These are phyloP conservation scores for Sarcophilus harrisii DNA, from an alignment of 2,797 vertebrate genomes.

Conservation along the genomic window DNA sequence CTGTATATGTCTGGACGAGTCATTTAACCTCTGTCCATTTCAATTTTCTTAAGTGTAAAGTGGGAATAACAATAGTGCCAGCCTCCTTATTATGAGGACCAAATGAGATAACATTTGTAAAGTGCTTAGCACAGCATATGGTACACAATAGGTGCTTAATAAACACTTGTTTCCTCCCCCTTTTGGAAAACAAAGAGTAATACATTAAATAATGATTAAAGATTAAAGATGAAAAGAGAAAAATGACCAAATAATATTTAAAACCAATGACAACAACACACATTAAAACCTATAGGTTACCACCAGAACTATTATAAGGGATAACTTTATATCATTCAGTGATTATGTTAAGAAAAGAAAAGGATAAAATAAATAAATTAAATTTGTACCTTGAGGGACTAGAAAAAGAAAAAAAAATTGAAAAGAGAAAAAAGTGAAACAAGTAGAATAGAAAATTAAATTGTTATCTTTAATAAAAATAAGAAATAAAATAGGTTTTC, in stretches of 20 bases:
- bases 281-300: background rate
- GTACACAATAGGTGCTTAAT: background rate
- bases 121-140: background rate
- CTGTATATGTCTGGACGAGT: background rate
- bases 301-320: background rate
- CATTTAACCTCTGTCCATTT: background rate
- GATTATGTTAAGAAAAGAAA: background rate
- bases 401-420: background rate
- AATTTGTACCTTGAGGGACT: background rate
- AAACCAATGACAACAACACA: background rate
- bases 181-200: background rate
- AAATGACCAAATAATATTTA: background rate
- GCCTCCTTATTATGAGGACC: background rate
- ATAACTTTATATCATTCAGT: background rate
- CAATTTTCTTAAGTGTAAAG: background rate
- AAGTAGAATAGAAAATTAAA: background rate
- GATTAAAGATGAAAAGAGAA: background rate
- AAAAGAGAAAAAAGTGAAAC: background rate
- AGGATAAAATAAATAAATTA: background rate
- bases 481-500: background rate
- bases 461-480: background rate
- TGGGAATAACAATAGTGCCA: background rate
- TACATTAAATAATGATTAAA: background rate
- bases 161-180: background rate
- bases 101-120: background rate